Conservation (phyloP, 2,797 vertebrate species). For the Amazona finschi region DNA sequence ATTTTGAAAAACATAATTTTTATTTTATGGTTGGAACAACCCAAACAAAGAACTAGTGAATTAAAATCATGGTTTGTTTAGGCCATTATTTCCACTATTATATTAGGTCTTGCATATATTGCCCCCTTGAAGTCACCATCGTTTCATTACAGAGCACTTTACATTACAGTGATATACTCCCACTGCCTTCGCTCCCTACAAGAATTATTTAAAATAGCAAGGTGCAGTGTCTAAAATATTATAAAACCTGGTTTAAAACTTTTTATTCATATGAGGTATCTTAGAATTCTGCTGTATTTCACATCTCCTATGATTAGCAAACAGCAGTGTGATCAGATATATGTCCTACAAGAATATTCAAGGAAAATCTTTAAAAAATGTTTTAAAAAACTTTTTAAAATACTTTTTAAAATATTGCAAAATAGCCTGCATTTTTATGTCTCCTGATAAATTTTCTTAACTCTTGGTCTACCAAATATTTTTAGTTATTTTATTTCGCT, state of each 20-base stretch:
- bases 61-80: not conserved
- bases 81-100: not conserved
- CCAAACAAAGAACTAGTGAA: not conserved
- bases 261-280: not conserved
- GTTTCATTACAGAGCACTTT: not conserved
- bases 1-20: not conserved
- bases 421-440: not conserved
- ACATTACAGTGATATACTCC: not conserved
- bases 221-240: not conserved
- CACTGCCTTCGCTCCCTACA: not conserved
- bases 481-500: not conserved
- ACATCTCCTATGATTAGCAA: not conserved
- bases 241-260: accelerated
- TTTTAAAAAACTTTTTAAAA: not conserved
- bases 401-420: not conserved
- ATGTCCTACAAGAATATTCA: not conserved
- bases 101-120: not conserved
- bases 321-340: not conserved
- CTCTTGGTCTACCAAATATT: not conserved
- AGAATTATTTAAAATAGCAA: not conserved
- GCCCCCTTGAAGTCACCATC: not conserved
- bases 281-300: not conserved
- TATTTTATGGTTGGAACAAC: not conserved
- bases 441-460: not conserved
- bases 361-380: not conserved